Conservation (phyloP, 2,888 invertebrate genomes). For the Limenitis camilla region DNA sequence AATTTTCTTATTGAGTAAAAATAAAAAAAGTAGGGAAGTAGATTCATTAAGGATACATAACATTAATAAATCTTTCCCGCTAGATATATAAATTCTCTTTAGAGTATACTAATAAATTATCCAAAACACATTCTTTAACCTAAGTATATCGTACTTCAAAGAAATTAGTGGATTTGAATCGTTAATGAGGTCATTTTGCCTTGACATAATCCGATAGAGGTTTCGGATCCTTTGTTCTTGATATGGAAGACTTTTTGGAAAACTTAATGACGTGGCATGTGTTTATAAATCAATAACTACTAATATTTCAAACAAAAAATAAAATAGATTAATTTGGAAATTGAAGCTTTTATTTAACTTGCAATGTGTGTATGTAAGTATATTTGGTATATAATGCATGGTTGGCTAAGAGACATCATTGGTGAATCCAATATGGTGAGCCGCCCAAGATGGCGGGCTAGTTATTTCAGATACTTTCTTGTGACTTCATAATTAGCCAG, state of each 20-base stretch:
- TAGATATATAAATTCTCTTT: too few species aligned
- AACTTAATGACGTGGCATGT: conserved; percentile 30
- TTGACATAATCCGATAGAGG: conserved; percentile 29
- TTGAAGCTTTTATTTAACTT: background rate
- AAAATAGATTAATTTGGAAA: conserved; percentile 24
- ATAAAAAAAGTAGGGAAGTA: too few species aligned
- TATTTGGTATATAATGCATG: too few species aligned
- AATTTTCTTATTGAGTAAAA: background rate
- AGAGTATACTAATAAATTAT: background rate
- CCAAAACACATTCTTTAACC: background rate
- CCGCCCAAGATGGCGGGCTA: too few species aligned
- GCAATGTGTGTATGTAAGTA: background rate
- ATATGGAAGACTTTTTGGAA: conserved; percentile 28
- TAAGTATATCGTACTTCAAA: conserved; percentile 28
- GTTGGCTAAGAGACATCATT: too few species aligned
- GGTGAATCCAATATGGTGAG: too few species aligned
- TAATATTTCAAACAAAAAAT: too few species aligned
- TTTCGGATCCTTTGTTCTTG: conserved; percentile 32
- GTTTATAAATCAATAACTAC: too few species aligned
- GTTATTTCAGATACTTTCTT: too few species aligned
- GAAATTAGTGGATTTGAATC: conserved; percentile 31
- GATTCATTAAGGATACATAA: too few species aligned
- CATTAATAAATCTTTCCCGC: too few species aligned
- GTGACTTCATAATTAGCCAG: too few species aligned
- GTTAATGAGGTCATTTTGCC: conserved; percentile 29